phyloP scores from a whole-genome alignment of 1,140 invertebrate species.

The Melitaea cinxia region DNA sequence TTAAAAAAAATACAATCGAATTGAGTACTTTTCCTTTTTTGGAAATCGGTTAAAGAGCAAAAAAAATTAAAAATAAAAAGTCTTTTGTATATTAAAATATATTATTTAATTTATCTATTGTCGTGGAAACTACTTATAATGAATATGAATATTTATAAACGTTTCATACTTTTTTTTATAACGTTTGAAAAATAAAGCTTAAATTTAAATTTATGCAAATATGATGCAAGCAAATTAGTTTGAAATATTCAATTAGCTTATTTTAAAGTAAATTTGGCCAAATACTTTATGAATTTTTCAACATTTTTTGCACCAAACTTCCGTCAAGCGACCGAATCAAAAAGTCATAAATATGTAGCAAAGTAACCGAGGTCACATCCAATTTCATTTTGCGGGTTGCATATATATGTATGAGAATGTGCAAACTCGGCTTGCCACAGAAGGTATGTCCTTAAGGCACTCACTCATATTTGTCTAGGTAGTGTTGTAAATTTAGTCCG shows the following conservation, averaged over 20 bases:
- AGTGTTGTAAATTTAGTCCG: not conserved
- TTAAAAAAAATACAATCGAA: no score
- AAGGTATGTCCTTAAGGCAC: not conserved
- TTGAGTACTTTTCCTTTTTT: no score
- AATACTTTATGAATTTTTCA: not conserved
- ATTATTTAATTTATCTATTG: no score
- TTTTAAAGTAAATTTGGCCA: not conserved
- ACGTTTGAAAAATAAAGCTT: no score
- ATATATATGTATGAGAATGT: constrained; percentile 9
- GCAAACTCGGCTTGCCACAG: not conserved
- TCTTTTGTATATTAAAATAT: no score
- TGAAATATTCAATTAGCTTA: not conserved
- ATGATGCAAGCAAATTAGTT: no score
- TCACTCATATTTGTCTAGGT: not conserved
- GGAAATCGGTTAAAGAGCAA: no score
- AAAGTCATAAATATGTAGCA: constrained; percentile 7
- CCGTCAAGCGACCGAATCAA: not conserved
- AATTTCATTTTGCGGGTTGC: constrained; percentile 7
- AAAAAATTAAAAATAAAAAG: no score
- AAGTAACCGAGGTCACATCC: constrained; percentile 6
- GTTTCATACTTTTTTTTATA: no score
- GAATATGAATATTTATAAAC: no score
- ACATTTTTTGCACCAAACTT: not conserved
- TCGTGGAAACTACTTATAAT: no score
- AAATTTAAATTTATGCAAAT: no score